Base-by-base conservation (phyloP, 2,113 vertebrate genomes). In the Crotalus helleri region DNA sequence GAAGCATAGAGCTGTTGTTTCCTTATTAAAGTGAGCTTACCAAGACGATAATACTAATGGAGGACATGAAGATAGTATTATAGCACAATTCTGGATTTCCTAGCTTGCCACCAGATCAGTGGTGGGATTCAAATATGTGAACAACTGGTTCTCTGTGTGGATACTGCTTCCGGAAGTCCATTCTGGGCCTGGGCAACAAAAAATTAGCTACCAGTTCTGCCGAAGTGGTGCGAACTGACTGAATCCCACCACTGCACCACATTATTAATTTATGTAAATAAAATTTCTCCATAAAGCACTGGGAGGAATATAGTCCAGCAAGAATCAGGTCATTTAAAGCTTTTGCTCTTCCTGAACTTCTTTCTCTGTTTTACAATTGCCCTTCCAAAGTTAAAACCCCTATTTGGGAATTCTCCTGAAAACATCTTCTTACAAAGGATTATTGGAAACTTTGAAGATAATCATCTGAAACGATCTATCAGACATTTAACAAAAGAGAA, bases 391-490 rank as follows among this genome's bases (percentile, higher is more conserved):
- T 69, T 95, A 94, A 96, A 95, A 94, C 93, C 54, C 87, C 74
- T 95, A 91, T 93, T 89, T n/a, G 94, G 74, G 92, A 95, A 95
- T 96, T 95, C 94, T 90, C 92, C 88, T 94, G 94, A 95, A 51
- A 97, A 95, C 12, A 92, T 44, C 85, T 59, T 93, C 96, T 95
- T 94, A 94, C 44, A 92, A 94, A 88, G 94, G 94, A 95, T 74
- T 94, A 95, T 81, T 94, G 93, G 95, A 96, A 96, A 96, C 95
- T 94, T 95, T 95, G 94, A 96, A 96, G 95, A 93, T 91, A 94
- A 97, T 95, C 96, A 95, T 97, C 93, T 94, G 94, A 94, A 97
- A 94, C 88, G 92, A 95, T 96, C 93, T 97, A 95, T 96, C 95
- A 96, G 94, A 96, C 91, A 94, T 94, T 94, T 92, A 94, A 93